Conservation (phyloP, 2,888 invertebrate genomes). For the Rhagonycha lutea region DNA sequence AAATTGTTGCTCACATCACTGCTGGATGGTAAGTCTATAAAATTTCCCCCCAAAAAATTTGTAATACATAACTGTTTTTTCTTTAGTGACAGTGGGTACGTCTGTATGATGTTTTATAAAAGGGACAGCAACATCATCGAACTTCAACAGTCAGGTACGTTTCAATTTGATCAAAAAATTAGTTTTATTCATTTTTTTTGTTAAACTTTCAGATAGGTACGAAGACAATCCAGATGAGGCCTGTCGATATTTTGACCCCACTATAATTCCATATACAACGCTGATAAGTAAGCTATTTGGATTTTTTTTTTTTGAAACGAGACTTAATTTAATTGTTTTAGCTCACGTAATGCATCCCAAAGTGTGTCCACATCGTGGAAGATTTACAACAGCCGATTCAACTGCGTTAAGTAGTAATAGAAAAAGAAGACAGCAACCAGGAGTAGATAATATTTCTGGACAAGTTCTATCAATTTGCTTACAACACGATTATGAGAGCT, state of each 20-base stretch:
- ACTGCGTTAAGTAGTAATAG: conserved; percentile 47
- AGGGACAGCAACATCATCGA: conserved; percentile 75
- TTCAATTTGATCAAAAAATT: not conserved
- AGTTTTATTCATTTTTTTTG: not conserved
- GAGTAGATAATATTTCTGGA: conserved; percentile 12
- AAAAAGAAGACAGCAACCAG: conserved; percentile 57
- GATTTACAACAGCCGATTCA: conserved; percentile 62
- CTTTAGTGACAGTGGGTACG: conserved; percentile 77
- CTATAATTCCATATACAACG: conserved; percentile 62
- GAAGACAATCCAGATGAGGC: conserved; percentile 69
- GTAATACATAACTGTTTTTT: conserved; percentile 22
- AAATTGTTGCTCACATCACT: conserved; percentile 75
- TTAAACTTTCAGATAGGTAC: conserved; percentile 45
- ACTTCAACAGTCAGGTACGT: conserved; percentile 65
- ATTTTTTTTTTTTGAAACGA: not conserved
- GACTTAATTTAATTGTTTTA: conserved; percentile 43
- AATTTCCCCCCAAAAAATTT: not conserved
- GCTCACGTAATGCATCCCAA: conserved; percentile 66
- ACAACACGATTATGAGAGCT: conserved; percentile 59
- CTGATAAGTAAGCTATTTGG: conserved; percentile 64
- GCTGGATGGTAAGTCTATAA: conserved; percentile 70
- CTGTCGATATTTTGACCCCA: conserved; percentile 62
- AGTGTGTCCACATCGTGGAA: conserved; percentile 71
- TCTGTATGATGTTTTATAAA: conserved; percentile 75
- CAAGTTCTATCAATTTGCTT: conserved; percentile 53